These are phyloP conservation scores for Cyprinodon brontotheroides DNA, from an alignment of 2,113 vertebrate genomes.

Conservation along the genomic window DNA sequence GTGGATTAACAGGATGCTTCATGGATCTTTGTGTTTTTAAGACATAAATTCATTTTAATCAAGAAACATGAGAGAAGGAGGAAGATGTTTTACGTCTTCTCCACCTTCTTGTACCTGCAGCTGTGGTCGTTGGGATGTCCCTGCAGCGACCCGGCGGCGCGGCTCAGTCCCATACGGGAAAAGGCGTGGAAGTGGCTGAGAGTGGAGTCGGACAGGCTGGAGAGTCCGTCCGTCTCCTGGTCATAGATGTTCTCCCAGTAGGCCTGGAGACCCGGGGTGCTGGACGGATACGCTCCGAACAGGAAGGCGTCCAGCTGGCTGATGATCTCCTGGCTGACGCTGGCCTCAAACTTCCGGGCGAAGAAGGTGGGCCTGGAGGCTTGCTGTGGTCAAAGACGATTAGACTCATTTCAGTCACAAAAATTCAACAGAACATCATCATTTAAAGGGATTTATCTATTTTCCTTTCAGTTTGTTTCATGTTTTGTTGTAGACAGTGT, in stretches of 20 bases:
- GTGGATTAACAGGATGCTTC: neutral
- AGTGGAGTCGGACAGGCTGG: slow-evolving; percentile 81
- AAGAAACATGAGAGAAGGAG: no score
- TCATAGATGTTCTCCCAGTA: slow-evolving; percentile 96
- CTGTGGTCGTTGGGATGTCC: slow-evolving; percentile 79
- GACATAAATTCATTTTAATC: neutral
- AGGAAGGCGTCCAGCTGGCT: slow-evolving; percentile 91
- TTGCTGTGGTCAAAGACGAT: slow-evolving; percentile 80
- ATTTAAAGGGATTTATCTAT: neutral
- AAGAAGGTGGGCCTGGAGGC: slow-evolving; percentile 95
- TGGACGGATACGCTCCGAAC: slow-evolving; percentile 80
- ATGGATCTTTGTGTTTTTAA: neutral
- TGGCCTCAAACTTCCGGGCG: slow-evolving; percentile 94
- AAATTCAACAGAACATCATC: neutral
- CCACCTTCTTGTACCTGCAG: slow-evolving; percentile 84
- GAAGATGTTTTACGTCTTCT: neutral
- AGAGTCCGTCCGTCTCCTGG: slow-evolving; percentile 82
- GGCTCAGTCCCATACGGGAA: slow-evolving; percentile 85
- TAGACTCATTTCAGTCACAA: no score
- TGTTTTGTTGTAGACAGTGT: neutral
- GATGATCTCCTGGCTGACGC: slow-evolving; percentile 95
- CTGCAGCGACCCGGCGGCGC: slow-evolving; percentile 82
- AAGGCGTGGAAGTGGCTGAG: slow-evolving; percentile 92
- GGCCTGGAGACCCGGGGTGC: slow-evolving; percentile 85
- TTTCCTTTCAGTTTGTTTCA: neutral